Conservation (phyloP, 2,113 vertebrate species). For the Daphoenositta chrysoptera region DNA sequence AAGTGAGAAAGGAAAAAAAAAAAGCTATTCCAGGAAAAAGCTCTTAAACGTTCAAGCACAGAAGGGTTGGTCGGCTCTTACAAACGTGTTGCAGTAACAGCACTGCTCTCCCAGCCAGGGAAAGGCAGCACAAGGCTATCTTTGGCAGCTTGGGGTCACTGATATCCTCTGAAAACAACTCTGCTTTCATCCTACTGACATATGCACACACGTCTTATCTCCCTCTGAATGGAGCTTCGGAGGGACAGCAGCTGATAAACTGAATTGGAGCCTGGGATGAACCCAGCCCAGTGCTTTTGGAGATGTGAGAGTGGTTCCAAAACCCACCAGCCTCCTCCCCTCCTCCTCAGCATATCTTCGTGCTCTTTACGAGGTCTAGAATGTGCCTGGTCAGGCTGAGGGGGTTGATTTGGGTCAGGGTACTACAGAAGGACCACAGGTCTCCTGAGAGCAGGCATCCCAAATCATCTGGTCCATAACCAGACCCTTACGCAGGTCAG, state of each 20-base stretch:
- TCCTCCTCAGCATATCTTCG: not conserved
- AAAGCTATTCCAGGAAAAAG: not conserved
- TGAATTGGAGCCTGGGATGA: not conserved
- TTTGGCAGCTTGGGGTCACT: not conserved
- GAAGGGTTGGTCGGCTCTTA: not conserved
- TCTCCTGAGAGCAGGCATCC: not conserved
- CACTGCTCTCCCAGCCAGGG: not conserved
- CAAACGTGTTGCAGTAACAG: accelerated
- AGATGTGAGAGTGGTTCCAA: not conserved
- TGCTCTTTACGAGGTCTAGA: not conserved
- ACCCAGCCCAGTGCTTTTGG: not conserved
- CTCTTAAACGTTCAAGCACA: not conserved
- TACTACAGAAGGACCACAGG: not conserved
- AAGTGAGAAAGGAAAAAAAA: not conserved
- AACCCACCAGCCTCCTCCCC: not conserved
- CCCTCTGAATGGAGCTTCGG: not conserved
- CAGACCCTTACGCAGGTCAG: not conserved
- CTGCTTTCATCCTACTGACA: not conserved
- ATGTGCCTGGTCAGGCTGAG: not conserved
- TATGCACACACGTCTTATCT: not conserved
- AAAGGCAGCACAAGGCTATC: not conserved
- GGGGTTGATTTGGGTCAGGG: not conserved
- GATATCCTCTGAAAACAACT: not conserved
- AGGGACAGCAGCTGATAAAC: not conserved
- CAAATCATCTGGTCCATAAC: not conserved